These are phyloP conservation scores for Pan troglodytes DNA, from an alignment of 2,113 vertebrate genomes.

Conservation along the genomic window DNA sequence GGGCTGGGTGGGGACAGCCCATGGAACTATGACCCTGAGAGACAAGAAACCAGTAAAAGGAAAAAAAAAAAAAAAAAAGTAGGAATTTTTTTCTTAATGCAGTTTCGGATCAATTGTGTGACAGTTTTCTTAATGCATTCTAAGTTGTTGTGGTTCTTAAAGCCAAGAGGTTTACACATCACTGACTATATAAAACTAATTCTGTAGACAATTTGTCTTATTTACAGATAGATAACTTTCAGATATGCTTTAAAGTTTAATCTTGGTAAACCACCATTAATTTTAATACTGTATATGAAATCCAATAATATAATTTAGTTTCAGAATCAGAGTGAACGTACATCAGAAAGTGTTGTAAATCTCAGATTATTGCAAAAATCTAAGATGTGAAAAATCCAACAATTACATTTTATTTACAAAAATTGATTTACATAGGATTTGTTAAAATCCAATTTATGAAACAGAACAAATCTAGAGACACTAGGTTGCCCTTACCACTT, in stretches of 20 bases:
- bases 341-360: background rate
- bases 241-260: background rate
- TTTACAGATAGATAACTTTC: background rate
- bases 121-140: background rate
- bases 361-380: background rate
- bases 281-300: background rate
- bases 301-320: background rate
- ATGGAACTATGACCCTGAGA: background rate
- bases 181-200: background rate
- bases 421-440: background rate
- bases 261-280: background rate
- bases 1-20: background rate
- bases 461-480: background rate
- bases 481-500: background rate
- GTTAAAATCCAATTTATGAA: background rate
- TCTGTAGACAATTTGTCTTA: background rate
- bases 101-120: background rate
- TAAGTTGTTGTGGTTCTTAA: background rate
- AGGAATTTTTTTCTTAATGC: background rate
- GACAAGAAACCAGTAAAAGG: background rate
- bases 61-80: background rate
- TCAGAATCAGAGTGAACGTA: background rate
- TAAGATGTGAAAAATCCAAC: background rate
- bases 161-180: background rate
- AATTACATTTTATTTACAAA: background rate